phyloP scores from a whole-genome alignment of 2,113 vertebrate genomes.

The Salvelinus sp. region DNA sequence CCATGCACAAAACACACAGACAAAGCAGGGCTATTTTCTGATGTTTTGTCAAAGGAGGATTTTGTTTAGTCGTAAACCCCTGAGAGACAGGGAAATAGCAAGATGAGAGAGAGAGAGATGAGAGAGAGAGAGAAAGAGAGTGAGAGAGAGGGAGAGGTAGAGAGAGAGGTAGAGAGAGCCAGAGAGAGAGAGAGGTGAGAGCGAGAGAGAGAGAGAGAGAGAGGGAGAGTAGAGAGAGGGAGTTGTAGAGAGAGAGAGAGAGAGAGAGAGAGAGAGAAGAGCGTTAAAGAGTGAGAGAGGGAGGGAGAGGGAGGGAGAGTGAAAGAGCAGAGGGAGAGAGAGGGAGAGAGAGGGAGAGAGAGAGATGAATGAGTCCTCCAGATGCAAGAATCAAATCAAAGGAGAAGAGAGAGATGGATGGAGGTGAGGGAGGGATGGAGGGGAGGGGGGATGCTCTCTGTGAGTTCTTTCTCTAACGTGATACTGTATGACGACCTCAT shows the following conservation, averaged over 20 bases:
- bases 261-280: too few relatives aligned
- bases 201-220: too few relatives aligned
- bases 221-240: accelerated
- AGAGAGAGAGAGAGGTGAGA: too few relatives aligned
- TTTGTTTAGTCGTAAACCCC: conserved; percentile 13
- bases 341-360: too few relatives aligned
- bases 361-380: conserved; percentile 22
- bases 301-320: accelerated
- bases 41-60: conserved; percentile 24
- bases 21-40: conserved; percentile 19
- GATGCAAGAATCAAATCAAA: conserved; percentile 32
- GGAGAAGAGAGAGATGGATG: conserved; percentile 9
- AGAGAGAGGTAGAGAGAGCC: too few relatives aligned
- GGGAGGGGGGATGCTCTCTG: not conserved
- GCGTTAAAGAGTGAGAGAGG: too few relatives aligned
- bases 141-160: too few relatives aligned
- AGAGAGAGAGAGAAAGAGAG: too few relatives aligned
- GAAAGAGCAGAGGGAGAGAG: too few relatives aligned
- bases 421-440: too few relatives aligned
- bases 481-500: conserved; percentile 34
- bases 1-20: not conserved
- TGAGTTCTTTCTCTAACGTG: not conserved
- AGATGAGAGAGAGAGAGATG: too few relatives aligned
- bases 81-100: not conserved
- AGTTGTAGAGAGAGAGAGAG: too few relatives aligned